Evolutionary conservation across 2,888 invertebrate genomes (phyloP), one percentile per base, ranked within the genome.

Genomic region (Hemistola chrysoprasaria): DNA sequence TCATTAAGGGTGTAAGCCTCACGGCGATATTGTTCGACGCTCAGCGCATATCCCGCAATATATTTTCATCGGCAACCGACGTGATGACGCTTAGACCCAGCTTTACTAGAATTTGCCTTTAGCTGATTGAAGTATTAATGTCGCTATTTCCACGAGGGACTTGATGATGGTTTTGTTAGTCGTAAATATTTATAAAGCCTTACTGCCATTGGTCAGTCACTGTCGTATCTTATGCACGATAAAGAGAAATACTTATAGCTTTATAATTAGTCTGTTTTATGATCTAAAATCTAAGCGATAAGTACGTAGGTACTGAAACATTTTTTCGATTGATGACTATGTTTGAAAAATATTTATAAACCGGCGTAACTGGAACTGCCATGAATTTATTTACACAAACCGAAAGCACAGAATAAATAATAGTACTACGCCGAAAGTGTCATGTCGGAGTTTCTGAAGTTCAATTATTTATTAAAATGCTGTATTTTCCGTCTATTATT

Each of bases 41-140:
- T 31, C 20, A 11, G 24, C 20, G 36, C 40, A 48, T 42, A 32
- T 40, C 28, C 42, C 41, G 33, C 35, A 49, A 51, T 49, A 42
- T 40, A 51, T 47, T 47, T 44, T 31, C 43, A 49, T 43, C 36
- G 45, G 51, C 40, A 28, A 39, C 47, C 26, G 29, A 25, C 40
- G 31, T 31, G 38, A 42, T 44, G 40, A 31, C 39, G 38, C 29
- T 35, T 36, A 38, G 27, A 39, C 33, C 34, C 30, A 49, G 39
- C 43, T 51, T 39, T 48, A 52, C 52, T 44, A 45, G 47, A 44
- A 42, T 48, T 55, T 48, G 46, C 46, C 38, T 44, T 55, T 50
- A 55, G 52, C 46, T 48, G 46, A 48, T 54, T 50, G 50, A 50
- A 48, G 47, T 47, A 52, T 52, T 47, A 51, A 54, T 50, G 54